Base-by-base conservation (phyloP, 2,888 invertebrate genomes). In the Nowickia ferox region DNA sequence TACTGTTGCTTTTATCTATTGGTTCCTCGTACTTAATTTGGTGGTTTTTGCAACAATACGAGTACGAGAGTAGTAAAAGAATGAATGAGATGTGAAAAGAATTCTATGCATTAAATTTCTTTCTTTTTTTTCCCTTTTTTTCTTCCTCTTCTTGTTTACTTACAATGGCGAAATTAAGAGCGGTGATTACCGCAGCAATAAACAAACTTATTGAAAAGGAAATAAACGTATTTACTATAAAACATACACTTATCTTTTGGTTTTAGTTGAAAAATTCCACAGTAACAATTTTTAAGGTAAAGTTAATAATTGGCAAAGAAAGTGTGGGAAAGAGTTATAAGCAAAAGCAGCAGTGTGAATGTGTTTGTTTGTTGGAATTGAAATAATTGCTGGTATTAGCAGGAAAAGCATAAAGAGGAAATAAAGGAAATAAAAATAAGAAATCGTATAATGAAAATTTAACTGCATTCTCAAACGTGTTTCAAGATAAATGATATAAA, bases 171-270 rank as follows among this genome's bases (percentile, higher is more conserved):
- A 75, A 85, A 85, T 82, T 85, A 85, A 85, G 85, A 85, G 57
- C 78, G 69, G 78, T 53, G 85, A 85, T 85, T 85, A 82, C 82
- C 44, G 82, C 82, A 85, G 78, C 82, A 75, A 85, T 85, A 85
- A 85, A 82, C 82, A 85, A 85, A 85, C 78, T 85, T 82, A 82
- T 82, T 78, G 85, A 75, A 82, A 82, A 78, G 77, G 55, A 85
- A 82, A 78, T 74, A 78, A 85, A 82, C 63, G 81, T 53, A 77
- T 84, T 84, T 76, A 72, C 69, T 65, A 42, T 22, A 76, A 66
- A 61, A n/a, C 30, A 42, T 19, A 63, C 19, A 19, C 51, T 42
- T 15, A 61, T 48, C 46, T 22, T 46, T 11, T 17, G 4, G 13
- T 65, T 30, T 57, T 30, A 30, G 55, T 4, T 65, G 55, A 13